A percentile compares a stretch with the other conserved stretches of the same genome.
Conservation (phyloP, 2,888 invertebrate species). For the Tuberolachnus salignus region DNA sequence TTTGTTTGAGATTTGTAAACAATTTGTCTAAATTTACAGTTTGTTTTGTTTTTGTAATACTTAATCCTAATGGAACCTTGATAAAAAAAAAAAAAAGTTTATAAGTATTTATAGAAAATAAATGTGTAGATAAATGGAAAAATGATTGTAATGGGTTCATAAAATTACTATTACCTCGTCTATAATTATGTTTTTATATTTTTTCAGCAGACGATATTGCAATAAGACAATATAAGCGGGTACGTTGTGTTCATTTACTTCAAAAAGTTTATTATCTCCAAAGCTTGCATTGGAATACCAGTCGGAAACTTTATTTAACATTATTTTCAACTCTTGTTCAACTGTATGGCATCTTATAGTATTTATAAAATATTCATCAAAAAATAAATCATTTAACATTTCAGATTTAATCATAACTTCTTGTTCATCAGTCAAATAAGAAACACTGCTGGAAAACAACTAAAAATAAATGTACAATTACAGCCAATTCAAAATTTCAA, state of each 20-base stretch:
- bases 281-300: slow-evolving; percentile 31
- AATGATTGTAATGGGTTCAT: background rate
- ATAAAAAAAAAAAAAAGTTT: slow-evolving; percentile 20
- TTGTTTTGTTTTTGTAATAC: slow-evolving; percentile 26
- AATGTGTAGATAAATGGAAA: background rate
- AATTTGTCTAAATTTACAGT: background rate
- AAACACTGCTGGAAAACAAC: slow-evolving; percentile 34
- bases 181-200: slow-evolving; percentile 20
- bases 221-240: slow-evolving; percentile 31
- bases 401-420: slow-evolving; percentile 24
- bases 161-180: slow-evolving; percentile 16
- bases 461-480: slow-evolving; percentile 3
- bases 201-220: slow-evolving; percentile 39
- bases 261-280: slow-evolving; percentile 27
- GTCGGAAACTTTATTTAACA: slow-evolving; percentile 25
- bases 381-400: slow-evolving; percentile 34
- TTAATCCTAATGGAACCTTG: slow-evolving; percentile 15
- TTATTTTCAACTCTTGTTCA: slow-evolving; percentile 25
- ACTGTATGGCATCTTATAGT: slow-evolving; percentile 16
- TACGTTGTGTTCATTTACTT: slow-evolving; percentile 30
- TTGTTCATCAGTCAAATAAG: slow-evolving; percentile 44
- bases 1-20: slow-evolving; percentile 23
- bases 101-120: background rate
- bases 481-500: background rate
- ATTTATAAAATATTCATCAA: slow-evolving; percentile 40